A percentile compares a stretch with the other conserved stretches of the same genome.
phyloP scores from a whole-genome alignment of 1,140 invertebrate genomes.

The Sycophila sp. region DNA sequence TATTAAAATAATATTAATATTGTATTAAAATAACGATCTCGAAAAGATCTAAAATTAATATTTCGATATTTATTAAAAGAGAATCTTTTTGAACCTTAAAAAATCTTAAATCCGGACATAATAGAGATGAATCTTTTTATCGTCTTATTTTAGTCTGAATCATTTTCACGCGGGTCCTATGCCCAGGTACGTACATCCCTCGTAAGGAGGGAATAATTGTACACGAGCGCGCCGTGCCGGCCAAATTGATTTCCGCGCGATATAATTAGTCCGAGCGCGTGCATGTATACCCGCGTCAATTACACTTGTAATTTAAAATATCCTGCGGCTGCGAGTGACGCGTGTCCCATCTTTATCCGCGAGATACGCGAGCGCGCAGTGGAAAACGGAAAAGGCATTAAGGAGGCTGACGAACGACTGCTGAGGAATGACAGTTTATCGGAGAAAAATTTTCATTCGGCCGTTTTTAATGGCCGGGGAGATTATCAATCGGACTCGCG shows the following conservation, averaged over 20 bases:
- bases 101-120: too few relatives aligned
- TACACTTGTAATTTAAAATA: slow-evolving; percentile 35
- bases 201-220: too few relatives aligned
- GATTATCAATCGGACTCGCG: slow-evolving; percentile 2
- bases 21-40: too few relatives aligned
- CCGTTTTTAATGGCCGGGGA: slow-evolving; percentile 12
- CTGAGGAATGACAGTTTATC: slow-evolving; percentile 31
- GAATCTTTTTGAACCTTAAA: too few relatives aligned
- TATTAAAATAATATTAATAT: too few relatives aligned
- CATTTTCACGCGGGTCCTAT: too few relatives aligned
- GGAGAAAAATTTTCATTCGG: background rate
- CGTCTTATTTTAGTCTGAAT: too few relatives aligned
- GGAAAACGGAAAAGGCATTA: slow-evolving; percentile 35
- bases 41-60: too few relatives aligned
- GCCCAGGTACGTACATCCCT: too few relatives aligned
- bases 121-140: too few relatives aligned
- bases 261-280: slow-evolving; percentile 22
- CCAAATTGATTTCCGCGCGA: slow-evolving; percentile 32
- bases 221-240: too few relatives aligned
- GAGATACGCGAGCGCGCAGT: slow-evolving; percentile 10
- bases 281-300: slow-evolving; percentile 19
- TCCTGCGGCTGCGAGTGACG: slow-evolving; percentile 1
- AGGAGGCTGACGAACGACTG: slow-evolving; percentile 28
- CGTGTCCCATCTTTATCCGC: slow-evolving; percentile 17
- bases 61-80: too few relatives aligned